Base-by-base conservation (phyloP, 2,888 invertebrate species). In the Phengaris alcon region DNA sequence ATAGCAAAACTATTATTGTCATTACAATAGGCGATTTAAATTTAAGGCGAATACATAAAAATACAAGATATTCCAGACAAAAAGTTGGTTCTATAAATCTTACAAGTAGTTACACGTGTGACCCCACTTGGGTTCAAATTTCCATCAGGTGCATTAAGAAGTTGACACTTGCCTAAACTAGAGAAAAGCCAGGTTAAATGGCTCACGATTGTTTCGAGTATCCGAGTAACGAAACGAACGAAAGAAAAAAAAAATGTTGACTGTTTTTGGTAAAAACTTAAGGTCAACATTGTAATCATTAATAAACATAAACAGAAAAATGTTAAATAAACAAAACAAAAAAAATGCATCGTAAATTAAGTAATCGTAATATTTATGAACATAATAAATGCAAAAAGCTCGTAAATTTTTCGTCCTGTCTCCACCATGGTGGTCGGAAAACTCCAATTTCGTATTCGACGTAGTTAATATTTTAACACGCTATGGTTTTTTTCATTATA, bases 401-500 rank as follows among this genome's bases (percentile, higher is more conserved):
- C 51, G 51, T 70, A 51, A 48, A 70, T 70, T 54, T 70, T 70
- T 52, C 72, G 72, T 54, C 72, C 54, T 13, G 72, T 72, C 72
- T 13, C 72, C 72, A 54, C 72, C 72, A n/a, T 6, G 22, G 52
- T 7, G n/a, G 51, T 70, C 22, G 70, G 72, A 72, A 48, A 54
- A 13, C 72, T 48, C 70, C 70, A 72, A 54, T 72, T 70, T 52
- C 51, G 51, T 51, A 70, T 70, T 72, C 54, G 70, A 51, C 15
- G 51, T 44, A 22, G 72, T 54, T 72, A 54, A 52, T 54, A 6
- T 51, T 51, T 70, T 51, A 70, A 72, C 72, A 72, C 72, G 72
- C 72, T 72, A 54, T 72, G 72, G 72, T 72, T 72, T 52, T 15
- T 72, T 72, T 54, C 22, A 72, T 72, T 72, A 54, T 54, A 70